Conservation (phyloP, 2,888 invertebrate species). For the Falcaria lacertinaria region DNA sequence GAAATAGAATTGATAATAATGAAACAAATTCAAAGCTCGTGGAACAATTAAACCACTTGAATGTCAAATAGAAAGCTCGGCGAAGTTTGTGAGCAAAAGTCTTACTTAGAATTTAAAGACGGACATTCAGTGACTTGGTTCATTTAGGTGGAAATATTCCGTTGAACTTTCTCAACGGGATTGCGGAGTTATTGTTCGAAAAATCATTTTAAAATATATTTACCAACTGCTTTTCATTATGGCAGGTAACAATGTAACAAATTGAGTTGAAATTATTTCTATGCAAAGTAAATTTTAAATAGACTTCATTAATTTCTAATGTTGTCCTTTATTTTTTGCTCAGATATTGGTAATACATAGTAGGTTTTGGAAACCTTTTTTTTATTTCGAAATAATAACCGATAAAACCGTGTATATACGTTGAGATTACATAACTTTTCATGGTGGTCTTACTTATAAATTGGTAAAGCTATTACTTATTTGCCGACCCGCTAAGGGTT, state of each 20-base stretch:
- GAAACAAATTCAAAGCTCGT: constrained; percentile 51
- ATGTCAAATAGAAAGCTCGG: constrained; percentile 57
- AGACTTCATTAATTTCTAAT: no score
- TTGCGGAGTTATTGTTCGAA: constrained; percentile 8
- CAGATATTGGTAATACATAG: no score
- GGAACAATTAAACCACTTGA: constrained; percentile 63
- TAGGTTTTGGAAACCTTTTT: no score
- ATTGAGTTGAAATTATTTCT: neutral
- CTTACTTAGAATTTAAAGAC: constrained; percentile 37
- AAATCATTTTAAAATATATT: neutral
- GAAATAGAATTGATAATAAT: constrained; percentile 45
- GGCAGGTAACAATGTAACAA: neutral
- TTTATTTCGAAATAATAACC: no score
- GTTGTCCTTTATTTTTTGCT: no score
- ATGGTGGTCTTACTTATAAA: neutral
- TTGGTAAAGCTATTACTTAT: neutral
- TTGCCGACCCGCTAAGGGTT: neutral
- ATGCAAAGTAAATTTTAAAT: neutral
- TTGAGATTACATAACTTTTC: no score
- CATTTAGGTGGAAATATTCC: constrained; percentile 14
- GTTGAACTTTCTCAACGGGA: constrained; percentile 22
- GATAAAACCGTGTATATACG: no score
- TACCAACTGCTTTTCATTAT: neutral
- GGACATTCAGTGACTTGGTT: constrained; percentile 37
- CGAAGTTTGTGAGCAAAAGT: constrained; percentile 53